A percentile compares a stretch with the other conserved stretches of the same genome.
Conservation (phyloP, 2,797 vertebrate genomes). For the Thripadectes ignobilis region DNA sequence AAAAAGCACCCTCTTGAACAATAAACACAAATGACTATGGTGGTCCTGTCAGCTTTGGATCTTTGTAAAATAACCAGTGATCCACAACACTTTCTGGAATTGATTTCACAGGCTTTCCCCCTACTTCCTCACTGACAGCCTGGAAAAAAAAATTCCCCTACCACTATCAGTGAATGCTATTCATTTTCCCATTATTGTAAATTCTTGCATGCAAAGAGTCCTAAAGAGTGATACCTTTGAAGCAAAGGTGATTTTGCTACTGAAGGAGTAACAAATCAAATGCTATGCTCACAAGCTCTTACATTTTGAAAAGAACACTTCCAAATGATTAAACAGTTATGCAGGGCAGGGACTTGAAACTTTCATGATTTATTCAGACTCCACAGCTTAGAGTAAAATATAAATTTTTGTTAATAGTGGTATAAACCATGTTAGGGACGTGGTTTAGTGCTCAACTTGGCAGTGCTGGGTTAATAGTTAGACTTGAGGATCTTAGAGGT, state of each 20-base stretch:
- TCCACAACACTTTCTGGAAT: slow-evolving; percentile 73
- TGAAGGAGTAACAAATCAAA: slow-evolving; percentile 67
- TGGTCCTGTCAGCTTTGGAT: slow-evolving; percentile 84
- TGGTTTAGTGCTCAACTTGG: not conserved
- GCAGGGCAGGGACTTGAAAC: slow-evolving; percentile 53
- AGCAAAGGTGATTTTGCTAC: slow-evolving; percentile 18
- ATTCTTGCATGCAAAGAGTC: not conserved
- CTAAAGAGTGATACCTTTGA: not conserved
- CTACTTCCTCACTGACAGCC: not conserved
- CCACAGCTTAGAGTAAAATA: slow-evolving; percentile 61
- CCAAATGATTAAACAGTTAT: slow-evolving; percentile 72
- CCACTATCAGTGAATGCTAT: not conserved
- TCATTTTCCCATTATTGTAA: slow-evolving; percentile 1
- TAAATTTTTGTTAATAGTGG: slow-evolving; percentile 67
- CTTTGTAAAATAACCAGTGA: slow-evolving; percentile 82
- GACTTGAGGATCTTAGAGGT: not conserved
- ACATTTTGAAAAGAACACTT: slow-evolving; percentile 73
- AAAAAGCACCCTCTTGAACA: slow-evolving; percentile 81
- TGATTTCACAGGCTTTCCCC: slow-evolving; percentile 67
- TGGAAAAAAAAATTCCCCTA: slow-evolving; percentile 29
- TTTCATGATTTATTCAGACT: slow-evolving; percentile 68
- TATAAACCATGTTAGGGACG: not conserved
- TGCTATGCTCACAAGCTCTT: slow-evolving; percentile 65
- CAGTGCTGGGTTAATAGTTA: not conserved
- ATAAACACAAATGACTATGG: slow-evolving; percentile 85